phyloP scores from a whole-genome alignment of 2,888 invertebrate genomes.

The Andrena marginata region DNA sequence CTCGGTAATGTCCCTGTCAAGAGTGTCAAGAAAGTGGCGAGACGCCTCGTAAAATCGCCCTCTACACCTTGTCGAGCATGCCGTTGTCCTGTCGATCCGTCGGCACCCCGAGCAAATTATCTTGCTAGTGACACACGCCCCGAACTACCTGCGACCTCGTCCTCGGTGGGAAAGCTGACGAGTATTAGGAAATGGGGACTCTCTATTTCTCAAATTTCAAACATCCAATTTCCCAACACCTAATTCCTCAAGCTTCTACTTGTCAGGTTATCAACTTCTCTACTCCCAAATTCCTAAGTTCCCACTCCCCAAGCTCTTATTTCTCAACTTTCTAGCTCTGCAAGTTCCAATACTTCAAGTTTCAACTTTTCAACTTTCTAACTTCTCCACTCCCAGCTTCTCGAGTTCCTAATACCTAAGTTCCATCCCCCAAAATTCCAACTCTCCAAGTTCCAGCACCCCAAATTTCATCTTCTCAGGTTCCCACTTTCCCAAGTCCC shows the following conservation, averaged over 20 bases:
- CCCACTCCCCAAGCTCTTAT: too few relatives aligned
- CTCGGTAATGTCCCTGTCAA: conserved; percentile 82
- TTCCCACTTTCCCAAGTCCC: neutral
- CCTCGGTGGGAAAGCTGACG: neutral
- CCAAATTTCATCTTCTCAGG: too few relatives aligned
- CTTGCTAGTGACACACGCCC: conserved; percentile 26
- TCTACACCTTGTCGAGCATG: conserved; percentile 73
- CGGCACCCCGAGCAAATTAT: conserved; percentile 43
- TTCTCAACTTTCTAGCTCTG: too few relatives aligned
- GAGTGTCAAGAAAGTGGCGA: conserved; percentile 76
- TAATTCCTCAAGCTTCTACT: neutral
- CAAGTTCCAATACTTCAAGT: neutral
- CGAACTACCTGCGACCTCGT: neutral
- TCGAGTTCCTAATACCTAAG: too few relatives aligned
- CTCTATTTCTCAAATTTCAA: neutral
- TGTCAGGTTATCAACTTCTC: too few relatives aligned
- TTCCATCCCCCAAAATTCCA: too few relatives aligned
- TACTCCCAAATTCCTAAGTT: neutral
- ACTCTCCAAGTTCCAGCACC: too few relatives aligned
- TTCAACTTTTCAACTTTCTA: neutral
- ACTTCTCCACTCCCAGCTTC: neutral
- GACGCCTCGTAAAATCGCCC: conserved; percentile 80
- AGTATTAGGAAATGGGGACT: too few relatives aligned
- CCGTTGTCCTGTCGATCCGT: conserved; percentile 53
- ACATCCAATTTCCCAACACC: neutral